Conservation (phyloP, 1,140 invertebrate genomes). For the Drosophila lacteicornis region DNA sequence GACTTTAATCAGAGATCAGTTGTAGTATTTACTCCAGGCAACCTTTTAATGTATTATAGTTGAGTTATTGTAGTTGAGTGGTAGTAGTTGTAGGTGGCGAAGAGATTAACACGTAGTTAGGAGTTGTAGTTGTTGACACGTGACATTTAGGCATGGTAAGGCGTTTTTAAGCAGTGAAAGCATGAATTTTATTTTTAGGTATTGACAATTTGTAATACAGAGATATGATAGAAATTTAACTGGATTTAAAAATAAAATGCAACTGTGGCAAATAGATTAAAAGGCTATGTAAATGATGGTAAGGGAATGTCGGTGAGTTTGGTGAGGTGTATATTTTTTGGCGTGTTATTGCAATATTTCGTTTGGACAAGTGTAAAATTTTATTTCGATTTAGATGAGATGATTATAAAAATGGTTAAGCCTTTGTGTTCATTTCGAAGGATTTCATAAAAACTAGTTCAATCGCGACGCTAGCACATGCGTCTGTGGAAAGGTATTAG, state of each 20-base stretch:
- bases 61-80: slow-evolving; percentile 51
- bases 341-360: slow-evolving; percentile 33
- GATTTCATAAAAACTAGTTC: slow-evolving; percentile 61
- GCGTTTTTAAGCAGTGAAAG: slow-evolving; percentile 71
- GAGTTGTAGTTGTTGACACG: slow-evolving; percentile 81
- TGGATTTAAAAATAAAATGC: slow-evolving; percentile 68
- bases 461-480: slow-evolving; percentile 43
- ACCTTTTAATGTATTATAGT: slow-evolving; percentile 69
- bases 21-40: slow-evolving; percentile 85
- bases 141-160: slow-evolving; percentile 67
- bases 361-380: slow-evolving; percentile 70
- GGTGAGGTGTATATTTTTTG: slow-evolving; percentile 27
- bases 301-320: slow-evolving; percentile 20
- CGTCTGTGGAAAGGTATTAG: slow-evolving; percentile 30
- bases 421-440: slow-evolving; percentile 80
- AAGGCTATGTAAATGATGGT: slow-evolving; percentile 37
- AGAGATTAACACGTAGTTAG: slow-evolving; percentile 83
- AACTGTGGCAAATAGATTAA: slow-evolving; percentile 69
- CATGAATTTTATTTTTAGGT: slow-evolving; percentile 70
- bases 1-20: slow-evolving; percentile 84
- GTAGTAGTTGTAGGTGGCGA: slow-evolving; percentile 69
- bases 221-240: slow-evolving; percentile 57
- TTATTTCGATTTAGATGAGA: slow-evolving; percentile 85
- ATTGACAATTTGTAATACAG: slow-evolving; percentile 66
- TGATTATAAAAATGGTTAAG: slow-evolving; percentile 85